A percentile compares a stretch with the other conserved stretches of the same genome.
phyloP scores from a whole-genome alignment of 2,113 vertebrate species.

The Mungos mungo region DNA sequence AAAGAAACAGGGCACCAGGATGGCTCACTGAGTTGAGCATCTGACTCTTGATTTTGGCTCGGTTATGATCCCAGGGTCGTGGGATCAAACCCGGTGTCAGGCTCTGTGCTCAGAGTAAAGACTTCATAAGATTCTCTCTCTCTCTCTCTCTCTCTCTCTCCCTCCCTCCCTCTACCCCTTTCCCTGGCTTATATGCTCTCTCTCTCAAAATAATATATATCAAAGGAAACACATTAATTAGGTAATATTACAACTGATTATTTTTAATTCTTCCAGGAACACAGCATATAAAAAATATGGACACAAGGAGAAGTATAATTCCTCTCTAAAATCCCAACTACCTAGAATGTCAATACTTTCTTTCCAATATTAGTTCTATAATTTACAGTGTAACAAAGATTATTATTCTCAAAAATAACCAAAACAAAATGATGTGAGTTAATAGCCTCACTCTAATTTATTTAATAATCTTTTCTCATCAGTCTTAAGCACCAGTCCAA shows the following conservation, averaged over 20 bases:
- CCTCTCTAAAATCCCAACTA: background rate
- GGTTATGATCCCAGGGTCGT: no score
- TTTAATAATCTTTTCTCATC: background rate
- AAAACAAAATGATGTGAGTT: background rate
- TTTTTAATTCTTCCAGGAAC: background rate
- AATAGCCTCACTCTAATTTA: background rate
- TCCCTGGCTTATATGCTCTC: no score
- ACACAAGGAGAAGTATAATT: background rate
- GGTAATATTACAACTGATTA: background rate
- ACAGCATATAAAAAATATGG: background rate
- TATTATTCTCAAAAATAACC: background rate
- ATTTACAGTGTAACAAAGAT: background rate
- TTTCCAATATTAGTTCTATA: background rate
- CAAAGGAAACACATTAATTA: background rate
- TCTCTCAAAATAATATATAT: no score
- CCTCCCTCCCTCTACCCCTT: no score
- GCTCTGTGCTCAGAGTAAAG: no score
- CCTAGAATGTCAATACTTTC: background rate
- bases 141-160: no score
- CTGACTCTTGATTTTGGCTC: no score
- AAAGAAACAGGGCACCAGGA: no score
- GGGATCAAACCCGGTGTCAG: no score
- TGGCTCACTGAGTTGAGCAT: no score
- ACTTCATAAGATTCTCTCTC: no score
- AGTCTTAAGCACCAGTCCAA: background rate